phyloP scores from a whole-genome alignment of 2,888 invertebrate species.

The Ophonus ardosiacus region DNA sequence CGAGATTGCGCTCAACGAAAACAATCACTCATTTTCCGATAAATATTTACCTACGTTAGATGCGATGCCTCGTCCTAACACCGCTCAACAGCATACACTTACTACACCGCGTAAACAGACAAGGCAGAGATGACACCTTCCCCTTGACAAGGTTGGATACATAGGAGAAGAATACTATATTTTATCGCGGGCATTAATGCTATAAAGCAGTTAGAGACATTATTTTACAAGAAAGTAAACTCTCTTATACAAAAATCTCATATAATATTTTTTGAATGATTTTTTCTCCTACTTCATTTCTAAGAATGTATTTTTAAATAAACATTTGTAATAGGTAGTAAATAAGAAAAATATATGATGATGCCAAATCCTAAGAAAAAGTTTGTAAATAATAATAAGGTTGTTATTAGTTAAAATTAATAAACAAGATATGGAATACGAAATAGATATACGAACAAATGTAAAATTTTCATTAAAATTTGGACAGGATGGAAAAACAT shows the following conservation, averaged over 20 bases:
- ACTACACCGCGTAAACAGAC: constrained; percentile 13
- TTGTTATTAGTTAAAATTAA: constrained; percentile 27
- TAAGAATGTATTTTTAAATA: neutral
- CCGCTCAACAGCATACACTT: constrained; percentile 34
- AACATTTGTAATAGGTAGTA: neutral
- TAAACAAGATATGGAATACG: constrained; percentile 26
- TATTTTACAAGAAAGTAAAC: too few species aligned
- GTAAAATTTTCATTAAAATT: constrained; percentile 35
- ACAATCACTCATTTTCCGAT: constrained; percentile 64
- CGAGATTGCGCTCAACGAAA: constrained; percentile 59
- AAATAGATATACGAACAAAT: neutral
- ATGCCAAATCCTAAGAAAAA: constrained; percentile 17
- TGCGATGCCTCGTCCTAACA: constrained; percentile 9
- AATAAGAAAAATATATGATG: neutral
- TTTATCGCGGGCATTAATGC: neutral
- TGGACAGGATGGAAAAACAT: constrained; percentile 9
- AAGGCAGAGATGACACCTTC: neutral
- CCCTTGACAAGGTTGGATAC: constrained; percentile 10
- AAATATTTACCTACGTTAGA: constrained; percentile 62
- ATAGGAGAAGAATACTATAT: neutral
- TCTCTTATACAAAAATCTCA: too few species aligned
- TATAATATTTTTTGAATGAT: too few species aligned
- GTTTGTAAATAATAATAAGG: constrained; percentile 23
- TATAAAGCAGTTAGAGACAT: too few species aligned
- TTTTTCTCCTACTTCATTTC: neutral